Percentiles rank a stretch among this genome's conserved stretches.
phyloP scores from a whole-genome alignment of 1,140 invertebrate genomes.

The Lordiphosa mommai region DNA sequence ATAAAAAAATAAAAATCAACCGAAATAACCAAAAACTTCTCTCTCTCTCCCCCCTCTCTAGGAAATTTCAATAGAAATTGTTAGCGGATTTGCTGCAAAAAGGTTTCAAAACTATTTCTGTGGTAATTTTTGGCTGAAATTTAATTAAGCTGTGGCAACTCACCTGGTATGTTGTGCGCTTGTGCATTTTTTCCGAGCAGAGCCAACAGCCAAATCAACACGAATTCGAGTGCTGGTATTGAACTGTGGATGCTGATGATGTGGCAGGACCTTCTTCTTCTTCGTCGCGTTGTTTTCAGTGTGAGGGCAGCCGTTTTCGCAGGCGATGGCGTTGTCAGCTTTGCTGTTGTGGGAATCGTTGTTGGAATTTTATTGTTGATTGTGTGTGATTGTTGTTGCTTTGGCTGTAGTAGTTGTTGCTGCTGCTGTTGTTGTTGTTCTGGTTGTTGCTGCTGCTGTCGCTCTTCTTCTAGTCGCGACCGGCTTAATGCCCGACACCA shows the following conservation, averaged over 20 bases:
- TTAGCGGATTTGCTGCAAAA: conserved; percentile 11
- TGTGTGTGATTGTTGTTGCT: conserved; percentile 23
- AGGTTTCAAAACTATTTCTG: conserved; percentile 4
- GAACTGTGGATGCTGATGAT: conserved; percentile 16
- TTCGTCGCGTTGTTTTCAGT: conserved; percentile 59
- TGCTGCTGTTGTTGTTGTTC: conserved; percentile 21
- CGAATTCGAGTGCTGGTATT: conserved; percentile 40
- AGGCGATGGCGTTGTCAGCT: conserved; percentile 28
- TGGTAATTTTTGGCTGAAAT: conserved; percentile 21
- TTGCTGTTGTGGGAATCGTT: conserved; percentile 32
- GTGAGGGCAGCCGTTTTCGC: conserved; percentile 54
- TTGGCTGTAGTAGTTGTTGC: conserved; percentile 23
- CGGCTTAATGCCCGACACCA: conserved; percentile 82
- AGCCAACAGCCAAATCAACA: conserved; percentile 49
- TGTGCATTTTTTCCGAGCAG: conserved; percentile 53
- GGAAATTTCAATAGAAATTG: conserved; percentile 18
- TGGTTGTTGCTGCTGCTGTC: conserved; percentile 28
- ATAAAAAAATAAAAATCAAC: conserved; percentile 57
- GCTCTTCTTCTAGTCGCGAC: conserved; percentile 59
- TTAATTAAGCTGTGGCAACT: conserved; percentile 26
- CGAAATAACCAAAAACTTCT: conserved; percentile 1
- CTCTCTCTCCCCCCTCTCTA: conserved; percentile 6
- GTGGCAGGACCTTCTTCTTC: conserved; percentile 33
- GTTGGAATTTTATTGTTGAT: conserved; percentile 13
- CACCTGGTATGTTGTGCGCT: conserved; percentile 71